Evolutionary conservation across 2,888 invertebrate genomes (phyloP).

Genomic region (Rotaria magnacalcarata): DNA sequence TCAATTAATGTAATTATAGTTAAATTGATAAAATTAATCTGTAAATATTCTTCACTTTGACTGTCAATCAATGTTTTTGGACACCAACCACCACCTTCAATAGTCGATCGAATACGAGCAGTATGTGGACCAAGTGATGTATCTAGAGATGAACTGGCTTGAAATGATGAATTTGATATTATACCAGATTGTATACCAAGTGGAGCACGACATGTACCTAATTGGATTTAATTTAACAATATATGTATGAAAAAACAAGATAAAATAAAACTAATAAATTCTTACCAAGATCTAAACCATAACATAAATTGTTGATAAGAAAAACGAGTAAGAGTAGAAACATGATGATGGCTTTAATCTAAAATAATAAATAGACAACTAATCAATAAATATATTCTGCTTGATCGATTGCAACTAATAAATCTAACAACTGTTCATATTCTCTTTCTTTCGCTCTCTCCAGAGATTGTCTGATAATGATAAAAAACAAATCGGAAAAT

Average conservation of each 20-base stretch:
- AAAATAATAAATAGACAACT: constrained; percentile 9
- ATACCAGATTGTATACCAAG: constrained; percentile 79
- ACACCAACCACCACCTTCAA: constrained; percentile 86
- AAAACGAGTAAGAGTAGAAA: neutral
- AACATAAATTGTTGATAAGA: neutral
- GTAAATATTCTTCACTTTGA: constrained; percentile 70
- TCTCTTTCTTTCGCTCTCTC: neutral
- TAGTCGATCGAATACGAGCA: constrained; percentile 75
- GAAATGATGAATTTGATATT: constrained; percentile 75
- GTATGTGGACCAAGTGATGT: constrained; percentile 77
- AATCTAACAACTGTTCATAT: neutral
- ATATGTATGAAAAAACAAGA: neutral
- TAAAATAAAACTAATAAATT: neutral
- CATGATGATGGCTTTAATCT: neutral
- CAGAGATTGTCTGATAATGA: neutral
- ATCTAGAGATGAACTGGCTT: constrained; percentile 79
- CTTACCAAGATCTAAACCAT: constrained; percentile 16
- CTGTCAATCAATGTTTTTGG: constrained; percentile 72
- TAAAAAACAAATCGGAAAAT: neutral
- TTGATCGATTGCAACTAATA: neutral
- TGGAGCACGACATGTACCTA: constrained; percentile 67
- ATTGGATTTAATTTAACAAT: too few species aligned
- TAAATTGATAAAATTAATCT: constrained; percentile 72
- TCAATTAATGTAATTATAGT: constrained; percentile 78
- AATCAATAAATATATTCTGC: constrained; percentile 16